phyloP scores from a whole-genome alignment of 2,888 invertebrate genomes.

The Ophraella communa region DNA sequence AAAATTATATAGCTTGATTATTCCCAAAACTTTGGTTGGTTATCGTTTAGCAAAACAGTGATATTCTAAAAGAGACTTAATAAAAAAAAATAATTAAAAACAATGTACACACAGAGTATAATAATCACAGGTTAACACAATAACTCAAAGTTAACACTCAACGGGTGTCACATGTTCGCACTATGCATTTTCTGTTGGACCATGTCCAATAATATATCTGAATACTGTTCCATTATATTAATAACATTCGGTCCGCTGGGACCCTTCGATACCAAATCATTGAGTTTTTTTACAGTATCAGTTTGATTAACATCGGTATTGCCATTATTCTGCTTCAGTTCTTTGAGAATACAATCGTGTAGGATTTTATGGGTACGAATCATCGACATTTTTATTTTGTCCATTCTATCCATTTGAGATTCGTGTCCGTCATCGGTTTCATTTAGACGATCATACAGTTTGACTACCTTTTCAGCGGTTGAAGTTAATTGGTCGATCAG shows the following conservation, averaged over 20 bases:
- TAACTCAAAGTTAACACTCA: slow-evolving; percentile 39
- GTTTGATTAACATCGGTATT: slow-evolving; percentile 60
- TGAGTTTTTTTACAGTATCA: slow-evolving; percentile 62
- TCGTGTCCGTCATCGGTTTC: slow-evolving; percentile 46
- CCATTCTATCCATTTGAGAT: slow-evolving; percentile 52
- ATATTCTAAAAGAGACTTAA: neutral
- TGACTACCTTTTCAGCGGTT: slow-evolving; percentile 74
- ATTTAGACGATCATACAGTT: slow-evolving; percentile 69
- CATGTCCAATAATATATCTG: slow-evolving; percentile 66
- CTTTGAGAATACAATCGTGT: slow-evolving; percentile 60
- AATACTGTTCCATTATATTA: slow-evolving; percentile 69
- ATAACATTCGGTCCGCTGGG: slow-evolving; percentile 62
- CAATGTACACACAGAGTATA: slow-evolving; percentile 11
- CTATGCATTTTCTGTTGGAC: slow-evolving; percentile 67
- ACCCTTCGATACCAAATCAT: slow-evolving; percentile 57
- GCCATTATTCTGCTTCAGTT: slow-evolving; percentile 55
- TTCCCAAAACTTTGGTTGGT: too few relatives aligned
- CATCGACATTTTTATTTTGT: slow-evolving; percentile 65
- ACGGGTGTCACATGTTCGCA: slow-evolving; percentile 49
- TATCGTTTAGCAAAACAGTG: neutral
- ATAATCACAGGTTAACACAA: slow-evolving; percentile 41
- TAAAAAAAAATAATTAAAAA: neutral
- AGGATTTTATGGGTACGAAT: slow-evolving; percentile 66
- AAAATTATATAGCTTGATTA: too few relatives aligned
- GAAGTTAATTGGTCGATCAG: slow-evolving; percentile 67